Evolutionary conservation across 2,797 vertebrate genomes (phyloP).

Genomic region (Hippocampus kuda): DNA sequence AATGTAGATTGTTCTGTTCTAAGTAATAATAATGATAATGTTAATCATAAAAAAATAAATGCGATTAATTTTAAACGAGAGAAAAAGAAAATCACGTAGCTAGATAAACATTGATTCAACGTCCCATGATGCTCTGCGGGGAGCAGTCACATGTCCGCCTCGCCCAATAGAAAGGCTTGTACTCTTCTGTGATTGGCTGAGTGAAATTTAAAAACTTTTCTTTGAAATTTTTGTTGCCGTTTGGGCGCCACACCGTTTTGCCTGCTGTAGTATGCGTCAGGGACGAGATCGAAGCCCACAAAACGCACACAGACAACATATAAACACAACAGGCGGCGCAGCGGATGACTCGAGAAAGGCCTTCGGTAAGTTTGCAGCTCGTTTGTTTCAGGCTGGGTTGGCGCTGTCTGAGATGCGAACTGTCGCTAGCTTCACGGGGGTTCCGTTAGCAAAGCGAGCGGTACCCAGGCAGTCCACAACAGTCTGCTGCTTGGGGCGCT

Average conservation of each 20-base stretch:
- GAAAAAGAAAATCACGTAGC: no score
- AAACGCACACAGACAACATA: background rate
- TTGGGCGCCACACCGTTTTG: slow-evolving; percentile 19
- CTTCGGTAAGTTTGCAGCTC: background rate
- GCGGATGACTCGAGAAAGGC: background rate
- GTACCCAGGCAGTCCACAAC: no score
- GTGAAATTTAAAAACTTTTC: slow-evolving; percentile 41
- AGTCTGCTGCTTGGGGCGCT: background rate
- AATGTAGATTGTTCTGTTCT: no score
- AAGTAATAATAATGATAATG: no score
- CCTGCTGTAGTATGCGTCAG: background rate
- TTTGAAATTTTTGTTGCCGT: slow-evolving; percentile 7
- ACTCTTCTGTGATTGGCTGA: slow-evolving; percentile 39
- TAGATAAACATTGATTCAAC: background rate
- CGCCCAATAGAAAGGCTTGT: slow-evolving; percentile 13
- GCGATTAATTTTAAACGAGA: no score
- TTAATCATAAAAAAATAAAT: no score
- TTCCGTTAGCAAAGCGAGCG: no score
- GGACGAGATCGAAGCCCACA: background rate
- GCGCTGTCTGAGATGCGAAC: background rate
- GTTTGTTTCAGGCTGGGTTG: no score
- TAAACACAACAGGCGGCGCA: background rate
- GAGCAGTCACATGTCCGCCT: background rate
- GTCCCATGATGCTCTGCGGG: background rate
- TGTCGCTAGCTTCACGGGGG: background rate